Evolutionary conservation across 1,140 invertebrate species (phyloP).

Genomic region (Ceratitis capitata): DNA sequence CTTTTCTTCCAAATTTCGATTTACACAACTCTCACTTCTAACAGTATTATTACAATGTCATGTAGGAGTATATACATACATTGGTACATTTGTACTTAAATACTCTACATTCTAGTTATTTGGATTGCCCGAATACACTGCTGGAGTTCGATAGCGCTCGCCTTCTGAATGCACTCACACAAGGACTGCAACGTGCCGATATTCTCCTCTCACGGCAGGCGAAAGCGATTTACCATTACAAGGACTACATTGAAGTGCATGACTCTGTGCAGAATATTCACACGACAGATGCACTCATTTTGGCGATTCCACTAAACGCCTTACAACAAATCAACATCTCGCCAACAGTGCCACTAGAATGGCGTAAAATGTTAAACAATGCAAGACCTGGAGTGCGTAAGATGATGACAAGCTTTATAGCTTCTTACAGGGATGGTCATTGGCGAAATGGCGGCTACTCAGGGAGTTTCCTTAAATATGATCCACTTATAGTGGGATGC

Average conservation of each 20-base stretch:
- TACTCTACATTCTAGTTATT: conserved; percentile 49
- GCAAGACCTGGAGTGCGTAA: background rate
- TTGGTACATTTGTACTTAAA: too few species aligned
- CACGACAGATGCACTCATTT: conserved; percentile 50
- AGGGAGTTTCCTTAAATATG: conserved; percentile 49
- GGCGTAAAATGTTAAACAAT: background rate
- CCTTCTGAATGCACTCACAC: conserved; percentile 47
- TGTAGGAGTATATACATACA: too few species aligned
- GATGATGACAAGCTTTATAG: conserved; percentile 50
- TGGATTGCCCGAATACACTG: conserved; percentile 46
- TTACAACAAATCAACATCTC: conserved; percentile 48
- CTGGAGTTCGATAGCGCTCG: conserved; percentile 47
- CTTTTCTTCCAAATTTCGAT: too few species aligned
- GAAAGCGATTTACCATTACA: conserved; percentile 48
- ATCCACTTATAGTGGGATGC: conserved; percentile 50
- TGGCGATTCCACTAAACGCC: conserved; percentile 58
- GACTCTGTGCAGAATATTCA: conserved; percentile 44
- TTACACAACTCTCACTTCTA: too few species aligned
- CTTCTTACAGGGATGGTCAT: conserved; percentile 49
- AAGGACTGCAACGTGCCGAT: conserved; percentile 42
- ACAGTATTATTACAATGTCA: too few species aligned
- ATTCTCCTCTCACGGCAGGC: conserved; percentile 46
- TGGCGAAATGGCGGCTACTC: conserved; percentile 53
- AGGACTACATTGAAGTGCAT: conserved; percentile 53
- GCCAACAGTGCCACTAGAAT: conserved; percentile 49